These are phyloP conservation scores for Geococcyx californianus DNA, from an alignment of 2,113 vertebrate species.

Conservation along the genomic window DNA sequence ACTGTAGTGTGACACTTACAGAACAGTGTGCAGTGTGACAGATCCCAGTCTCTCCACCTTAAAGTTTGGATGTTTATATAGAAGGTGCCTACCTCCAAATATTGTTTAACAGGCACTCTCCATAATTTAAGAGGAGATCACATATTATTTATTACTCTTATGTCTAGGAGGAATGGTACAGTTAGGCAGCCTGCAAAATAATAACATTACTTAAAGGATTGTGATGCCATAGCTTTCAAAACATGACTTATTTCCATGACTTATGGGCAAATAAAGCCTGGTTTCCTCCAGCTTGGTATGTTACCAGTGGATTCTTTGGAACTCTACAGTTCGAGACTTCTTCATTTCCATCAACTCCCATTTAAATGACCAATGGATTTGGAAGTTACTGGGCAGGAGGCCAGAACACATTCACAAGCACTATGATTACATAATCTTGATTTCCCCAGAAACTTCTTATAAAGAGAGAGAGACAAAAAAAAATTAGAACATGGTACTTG, in stretches of 20 bases:
- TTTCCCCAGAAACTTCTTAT: background rate
- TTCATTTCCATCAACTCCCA: background rate
- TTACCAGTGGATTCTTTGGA: background rate
- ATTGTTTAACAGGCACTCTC: background rate
- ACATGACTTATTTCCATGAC: background rate
- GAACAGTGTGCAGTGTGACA: background rate
- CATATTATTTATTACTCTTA: background rate
- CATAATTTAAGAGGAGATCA: background rate
- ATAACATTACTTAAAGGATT: background rate
- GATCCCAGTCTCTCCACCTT: background rate
- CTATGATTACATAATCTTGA: background rate
- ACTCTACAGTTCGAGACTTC: background rate
- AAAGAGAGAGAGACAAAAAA: background rate
- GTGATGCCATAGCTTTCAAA: background rate
- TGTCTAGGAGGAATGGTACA: background rate
- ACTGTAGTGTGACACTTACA: background rate
- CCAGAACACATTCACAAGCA: background rate
- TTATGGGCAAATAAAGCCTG: background rate
- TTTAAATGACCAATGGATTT: background rate
- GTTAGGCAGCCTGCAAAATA: background rate
- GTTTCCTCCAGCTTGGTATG: background rate
- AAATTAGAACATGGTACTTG: accelerated
- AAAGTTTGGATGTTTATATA: background rate
- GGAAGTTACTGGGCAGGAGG: background rate
- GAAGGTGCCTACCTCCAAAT: background rate